Evolutionary conservation across 2,888 invertebrate species (phyloP).

Genomic region (Cheilosia vernalis): DNA sequence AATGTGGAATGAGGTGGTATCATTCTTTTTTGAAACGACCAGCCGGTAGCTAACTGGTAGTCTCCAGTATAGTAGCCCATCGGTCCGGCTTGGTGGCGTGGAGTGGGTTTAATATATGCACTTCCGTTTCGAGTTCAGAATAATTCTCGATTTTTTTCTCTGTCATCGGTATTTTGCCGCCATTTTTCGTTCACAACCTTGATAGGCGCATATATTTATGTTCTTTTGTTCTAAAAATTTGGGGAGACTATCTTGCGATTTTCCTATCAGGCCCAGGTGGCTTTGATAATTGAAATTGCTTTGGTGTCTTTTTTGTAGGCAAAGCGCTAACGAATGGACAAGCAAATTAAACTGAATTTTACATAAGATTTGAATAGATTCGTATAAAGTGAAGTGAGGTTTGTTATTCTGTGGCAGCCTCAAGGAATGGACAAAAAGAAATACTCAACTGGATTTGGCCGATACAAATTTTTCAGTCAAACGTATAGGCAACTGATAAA

Average conservation of each 20-base stretch:
- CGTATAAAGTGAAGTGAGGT: too few species aligned
- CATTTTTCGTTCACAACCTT: slow-evolving; percentile 29
- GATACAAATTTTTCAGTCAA: too few species aligned
- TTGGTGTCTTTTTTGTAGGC: background rate
- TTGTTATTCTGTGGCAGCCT: too few species aligned
- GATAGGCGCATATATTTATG: slow-evolving; percentile 56
- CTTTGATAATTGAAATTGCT: slow-evolving; percentile 7
- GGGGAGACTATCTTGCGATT: slow-evolving; percentile 19
- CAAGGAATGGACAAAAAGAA: too few species aligned
- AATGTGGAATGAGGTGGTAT: slow-evolving; percentile 51
- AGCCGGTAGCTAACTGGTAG: slow-evolving; percentile 62
- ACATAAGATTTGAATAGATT: too few species aligned
- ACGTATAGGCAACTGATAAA: too few species aligned
- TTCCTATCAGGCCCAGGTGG: background rate
- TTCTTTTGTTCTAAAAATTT: slow-evolving; percentile 31
- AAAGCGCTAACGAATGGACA: too few species aligned
- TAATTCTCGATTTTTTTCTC: slow-evolving; percentile 27
- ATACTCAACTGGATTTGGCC: too few species aligned
- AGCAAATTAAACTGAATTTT: too few species aligned
- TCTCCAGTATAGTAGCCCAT: slow-evolving; percentile 41
- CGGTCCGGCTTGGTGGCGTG: slow-evolving; percentile 18
- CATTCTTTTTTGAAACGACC: slow-evolving; percentile 45
- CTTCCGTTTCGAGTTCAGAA: slow-evolving; percentile 55
- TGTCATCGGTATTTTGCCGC: slow-evolving; percentile 26
- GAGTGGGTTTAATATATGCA: slow-evolving; percentile 59